A percentile compares a stretch with the other conserved stretches of the same genome.
These are phyloP conservation scores for Parasteatoda lunata DNA, from an alignment of 2,888 invertebrate genomes.

Conservation along the genomic window DNA sequence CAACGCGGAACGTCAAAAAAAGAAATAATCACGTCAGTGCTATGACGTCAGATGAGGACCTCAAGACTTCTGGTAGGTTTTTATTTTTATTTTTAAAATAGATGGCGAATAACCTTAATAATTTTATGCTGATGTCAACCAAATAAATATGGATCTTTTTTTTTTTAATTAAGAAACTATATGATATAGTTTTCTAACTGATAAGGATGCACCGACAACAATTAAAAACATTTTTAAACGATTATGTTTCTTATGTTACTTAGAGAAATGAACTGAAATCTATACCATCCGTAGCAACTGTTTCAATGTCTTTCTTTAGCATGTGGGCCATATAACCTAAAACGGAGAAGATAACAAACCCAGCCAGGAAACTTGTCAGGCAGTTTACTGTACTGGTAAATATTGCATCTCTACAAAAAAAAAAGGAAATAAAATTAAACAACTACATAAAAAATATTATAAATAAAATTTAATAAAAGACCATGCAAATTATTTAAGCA, in stretches of 20 bases:
- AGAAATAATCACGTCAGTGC: too few species aligned
- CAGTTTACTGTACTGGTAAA: constrained; percentile 93
- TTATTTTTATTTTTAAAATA: too few species aligned
- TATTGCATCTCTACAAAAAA: constrained; percentile 83
- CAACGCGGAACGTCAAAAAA: too few species aligned
- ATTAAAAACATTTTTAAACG: too few species aligned
- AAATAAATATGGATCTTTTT: too few species aligned
- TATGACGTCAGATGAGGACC: too few species aligned
- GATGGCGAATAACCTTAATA: too few species aligned
- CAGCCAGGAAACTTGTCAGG: constrained; percentile 92
- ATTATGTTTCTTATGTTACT: background rate
- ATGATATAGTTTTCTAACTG: too few species aligned
- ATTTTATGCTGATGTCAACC: too few species aligned
- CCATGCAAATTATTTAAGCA: background rate
- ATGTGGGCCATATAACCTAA: constrained; percentile 95
- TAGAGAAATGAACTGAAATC: background rate
- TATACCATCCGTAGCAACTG: constrained; percentile 87
- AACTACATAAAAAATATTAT: background rate
- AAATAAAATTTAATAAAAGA: background rate
- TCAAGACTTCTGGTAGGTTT: too few species aligned
- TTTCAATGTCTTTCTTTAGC: constrained; percentile 88
- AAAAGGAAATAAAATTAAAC: background rate
- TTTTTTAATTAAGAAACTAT: too few species aligned
- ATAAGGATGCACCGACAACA: too few species aligned
- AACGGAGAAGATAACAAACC: constrained; percentile 95